phyloP scores from a whole-genome alignment of 1,140 invertebrate genomes.

The Rhysida immarginata region DNA sequence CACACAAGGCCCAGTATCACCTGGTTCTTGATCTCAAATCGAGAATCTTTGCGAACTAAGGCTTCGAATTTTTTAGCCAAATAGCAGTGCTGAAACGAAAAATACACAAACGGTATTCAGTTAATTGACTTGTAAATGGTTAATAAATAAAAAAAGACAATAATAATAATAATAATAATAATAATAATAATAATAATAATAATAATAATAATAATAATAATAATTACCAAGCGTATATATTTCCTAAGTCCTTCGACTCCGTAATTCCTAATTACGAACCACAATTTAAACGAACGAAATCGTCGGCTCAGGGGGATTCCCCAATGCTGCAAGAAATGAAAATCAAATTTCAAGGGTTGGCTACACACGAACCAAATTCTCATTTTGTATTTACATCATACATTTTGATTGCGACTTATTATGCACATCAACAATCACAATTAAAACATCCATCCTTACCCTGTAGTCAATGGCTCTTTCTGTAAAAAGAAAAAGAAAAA shows the following conservation, averaged over 20 bases:
- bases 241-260: conserved; percentile 83
- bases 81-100: conserved; percentile 49
- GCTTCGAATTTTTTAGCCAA: conserved; percentile 87
- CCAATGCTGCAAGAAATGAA: conserved; percentile 83
- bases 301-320: conserved; percentile 86
- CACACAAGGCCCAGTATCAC: conserved; percentile 51
- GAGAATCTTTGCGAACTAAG: conserved; percentile 61
- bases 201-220: conserved; percentile 3
- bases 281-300: conserved; percentile 86
- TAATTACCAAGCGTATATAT: conserved; percentile 63
- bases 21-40: conserved; percentile 90
- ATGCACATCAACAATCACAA: too few species aligned
- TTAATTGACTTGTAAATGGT: too few species aligned
- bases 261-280: conserved; percentile 91
- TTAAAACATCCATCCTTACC: conserved; percentile 26
- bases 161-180: background rate
- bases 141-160: conserved; percentile 3
- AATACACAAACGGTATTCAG: conserved; percentile 11
- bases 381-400: too few species aligned
- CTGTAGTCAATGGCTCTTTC: conserved; percentile 91
- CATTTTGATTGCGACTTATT: too few species aligned
- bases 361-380: too few species aligned
- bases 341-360: too few species aligned
- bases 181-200: background rate
- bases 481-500: conserved; percentile 17